Conservation (phyloP, 2,888 invertebrate species). For the Gymnoscelis rufifasciata region DNA sequence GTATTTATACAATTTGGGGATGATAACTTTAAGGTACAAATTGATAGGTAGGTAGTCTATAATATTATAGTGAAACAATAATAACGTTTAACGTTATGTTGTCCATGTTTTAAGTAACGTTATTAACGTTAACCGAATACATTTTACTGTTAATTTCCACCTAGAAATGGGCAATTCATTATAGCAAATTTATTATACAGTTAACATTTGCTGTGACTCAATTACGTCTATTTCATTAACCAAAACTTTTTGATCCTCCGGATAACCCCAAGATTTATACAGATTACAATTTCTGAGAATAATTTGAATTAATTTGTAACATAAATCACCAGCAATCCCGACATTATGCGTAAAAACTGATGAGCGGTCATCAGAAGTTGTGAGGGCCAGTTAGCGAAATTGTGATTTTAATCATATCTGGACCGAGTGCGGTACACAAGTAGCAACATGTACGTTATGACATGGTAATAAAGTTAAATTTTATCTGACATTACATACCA, state of each 20-base stretch:
- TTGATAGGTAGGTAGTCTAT: too few relatives aligned
- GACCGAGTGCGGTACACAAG: constrained; percentile 1
- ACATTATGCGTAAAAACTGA: constrained; percentile 6
- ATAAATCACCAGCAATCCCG: not conserved
- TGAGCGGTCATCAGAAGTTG: constrained; percentile 12
- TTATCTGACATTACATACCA: constrained; percentile 4
- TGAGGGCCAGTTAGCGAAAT: constrained; percentile 14
- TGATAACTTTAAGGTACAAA: not conserved
- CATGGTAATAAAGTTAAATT: constrained; percentile 11
- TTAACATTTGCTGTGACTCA: too few relatives aligned
- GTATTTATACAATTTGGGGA: not conserved
- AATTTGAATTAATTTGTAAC: not conserved
- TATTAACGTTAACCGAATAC: not conserved
- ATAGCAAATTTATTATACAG: too few relatives aligned
- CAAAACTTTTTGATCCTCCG: not conserved
- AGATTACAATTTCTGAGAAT: not conserved
- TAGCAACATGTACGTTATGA: constrained; percentile 5
- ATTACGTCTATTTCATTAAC: too few relatives aligned
- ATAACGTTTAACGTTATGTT: too few relatives aligned
- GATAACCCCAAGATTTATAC: not conserved
- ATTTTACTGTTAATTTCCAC: too few relatives aligned
- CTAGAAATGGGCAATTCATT: too few relatives aligned
- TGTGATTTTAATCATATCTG: constrained; percentile 17
- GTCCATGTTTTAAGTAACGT: too few relatives aligned
- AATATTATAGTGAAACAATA: too few relatives aligned